These are phyloP conservation scores for Pseudocheirus occidentalis DNA, from an alignment of 2,797 vertebrate genomes.

Conservation along the genomic window DNA sequence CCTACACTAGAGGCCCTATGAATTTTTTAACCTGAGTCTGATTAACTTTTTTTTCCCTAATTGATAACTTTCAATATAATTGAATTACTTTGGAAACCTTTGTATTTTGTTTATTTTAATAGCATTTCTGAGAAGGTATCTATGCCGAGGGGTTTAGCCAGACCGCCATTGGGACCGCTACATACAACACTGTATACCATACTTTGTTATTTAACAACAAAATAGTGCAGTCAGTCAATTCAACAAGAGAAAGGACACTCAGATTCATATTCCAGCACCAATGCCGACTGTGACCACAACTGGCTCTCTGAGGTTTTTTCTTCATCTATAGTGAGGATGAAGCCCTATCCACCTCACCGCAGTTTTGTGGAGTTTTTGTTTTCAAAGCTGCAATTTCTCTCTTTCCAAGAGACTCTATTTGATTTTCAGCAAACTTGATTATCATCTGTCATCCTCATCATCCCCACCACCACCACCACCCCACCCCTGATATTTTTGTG, in stretches of 20 bases:
- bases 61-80: background rate
- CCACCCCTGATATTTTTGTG: no score
- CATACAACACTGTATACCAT: no score
- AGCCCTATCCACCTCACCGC: background rate
- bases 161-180: no score
- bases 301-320: background rate
- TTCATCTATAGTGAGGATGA: background rate
- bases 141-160: background rate
- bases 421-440: background rate
- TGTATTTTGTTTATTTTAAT: background rate
- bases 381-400: background rate
- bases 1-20: background rate
- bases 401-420: background rate
- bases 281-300: background rate
- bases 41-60: background rate
- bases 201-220: background rate
- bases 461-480: no score
- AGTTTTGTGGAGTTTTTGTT: background rate
- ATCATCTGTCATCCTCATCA: background rate
- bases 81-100: background rate
- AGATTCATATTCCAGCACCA: background rate
- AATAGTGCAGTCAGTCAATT: background rate
- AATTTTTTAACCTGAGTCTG: background rate
- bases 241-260: background rate
- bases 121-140: background rate